Evolutionary conservation across 2,113 vertebrate species (phyloP), one percentile per base, ranked within the genome.

Genomic region (Emydocephalus ijimae): DNA sequence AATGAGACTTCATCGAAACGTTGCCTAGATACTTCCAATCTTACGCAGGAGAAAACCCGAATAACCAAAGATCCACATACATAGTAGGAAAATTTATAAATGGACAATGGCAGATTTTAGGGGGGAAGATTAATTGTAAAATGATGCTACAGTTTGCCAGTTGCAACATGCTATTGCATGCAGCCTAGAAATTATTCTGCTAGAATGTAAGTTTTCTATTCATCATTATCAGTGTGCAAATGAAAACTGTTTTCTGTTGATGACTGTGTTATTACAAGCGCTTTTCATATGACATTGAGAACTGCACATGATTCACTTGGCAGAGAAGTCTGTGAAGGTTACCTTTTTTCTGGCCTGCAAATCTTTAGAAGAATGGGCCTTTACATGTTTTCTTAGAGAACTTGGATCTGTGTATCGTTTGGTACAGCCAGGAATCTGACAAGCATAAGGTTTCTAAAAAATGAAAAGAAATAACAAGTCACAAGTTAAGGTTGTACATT

Each of bases 331-430:
- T 86, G 85, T 61, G 64, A 95, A 94, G 93, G 88, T 95, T 98
- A 99, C 99, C 98, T 99, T 99, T 97, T 99, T 99, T 94, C 98
- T 97, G 91, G 98, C 97, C 95, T 99, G 99, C 52, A 98, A 98
- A 92, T 99, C 98, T 98, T 98, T 98, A 93, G 97, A 98, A 61
- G 98, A 98, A 97, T 99, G 99, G 48, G 99, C 98, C 96, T 99
- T 99, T 94, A 99, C 97, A 3, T 99, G 99, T 94, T 99, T 99
- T 96, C 99, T 98, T 94, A 99, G 96, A 90, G 99, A 99, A 97
- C 99, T 99, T 91, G 99, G 99, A 95, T 99, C 99, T 89, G 99
- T 99, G 95, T 99, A 99, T 85, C 99, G 98, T 96, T 99, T 99
- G 89, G 96, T 96, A 94, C 99, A 99, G 95, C 99, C 99, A 55